phyloP scores from a whole-genome alignment of 1,140 invertebrate species.

The Belonocnema kinseyi region DNA sequence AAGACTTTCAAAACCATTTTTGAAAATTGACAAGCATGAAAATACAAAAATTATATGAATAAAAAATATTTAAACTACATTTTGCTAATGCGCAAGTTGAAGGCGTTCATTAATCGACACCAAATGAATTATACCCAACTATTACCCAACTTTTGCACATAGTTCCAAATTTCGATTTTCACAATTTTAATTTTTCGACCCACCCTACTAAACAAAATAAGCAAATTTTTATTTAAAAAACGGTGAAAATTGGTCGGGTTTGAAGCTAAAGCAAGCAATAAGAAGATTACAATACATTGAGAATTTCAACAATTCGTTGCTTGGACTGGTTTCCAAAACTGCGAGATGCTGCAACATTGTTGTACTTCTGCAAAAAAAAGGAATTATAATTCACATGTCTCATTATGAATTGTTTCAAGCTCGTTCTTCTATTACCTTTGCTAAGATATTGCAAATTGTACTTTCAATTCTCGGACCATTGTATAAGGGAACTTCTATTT shows the following conservation, averaged over 20 bases:
- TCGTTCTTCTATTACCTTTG: constrained; percentile 70
- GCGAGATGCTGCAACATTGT: not conserved
- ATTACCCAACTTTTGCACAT: not conserved
- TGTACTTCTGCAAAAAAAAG: constrained; percentile 23
- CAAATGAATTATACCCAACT: too few species aligned
- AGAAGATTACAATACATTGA: constrained; percentile 24
- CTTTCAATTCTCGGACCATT: constrained; percentile 72
- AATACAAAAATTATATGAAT: too few species aligned
- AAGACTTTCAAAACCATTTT: too few species aligned
- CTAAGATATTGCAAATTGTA: constrained; percentile 63
- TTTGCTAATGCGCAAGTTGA: too few species aligned
- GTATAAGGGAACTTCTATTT: constrained; percentile 79
- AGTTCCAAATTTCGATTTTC: not conserved
- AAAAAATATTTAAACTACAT: too few species aligned
- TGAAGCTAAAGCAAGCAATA: not conserved
- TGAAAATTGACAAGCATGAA: too few species aligned
- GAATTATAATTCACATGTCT: constrained; percentile 12
- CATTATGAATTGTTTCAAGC: not conserved
- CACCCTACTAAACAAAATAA: constrained; percentile 29
- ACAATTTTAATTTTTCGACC: too few species aligned
- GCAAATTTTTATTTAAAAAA: constrained; percentile 11
- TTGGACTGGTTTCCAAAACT: not conserved
- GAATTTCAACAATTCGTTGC: not conserved
- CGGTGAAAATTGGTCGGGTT: not conserved
- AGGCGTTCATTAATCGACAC: too few species aligned